phyloP scores from a whole-genome alignment of 92 coral and sea anemone genomes.

The Zoanthus sociatus region DNA sequence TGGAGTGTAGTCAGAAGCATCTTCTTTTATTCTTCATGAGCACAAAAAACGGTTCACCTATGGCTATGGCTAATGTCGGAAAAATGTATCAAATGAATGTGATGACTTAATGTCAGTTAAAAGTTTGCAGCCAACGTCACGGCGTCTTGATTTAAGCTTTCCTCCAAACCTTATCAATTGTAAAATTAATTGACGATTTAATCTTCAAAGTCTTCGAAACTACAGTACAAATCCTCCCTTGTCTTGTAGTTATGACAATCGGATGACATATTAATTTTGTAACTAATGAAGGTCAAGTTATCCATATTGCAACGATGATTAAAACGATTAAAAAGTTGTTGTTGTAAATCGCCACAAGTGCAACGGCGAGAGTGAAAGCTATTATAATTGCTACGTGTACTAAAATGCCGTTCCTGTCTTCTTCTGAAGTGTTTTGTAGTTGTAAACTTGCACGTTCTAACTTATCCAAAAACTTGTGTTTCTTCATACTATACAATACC shows the following conservation, averaged over 20 bases:
- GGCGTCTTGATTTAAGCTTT: no score
- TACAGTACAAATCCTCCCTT: not conserved
- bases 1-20: not conserved
- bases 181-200: not conserved
- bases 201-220: not conserved
- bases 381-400: constrained; percentile 75
- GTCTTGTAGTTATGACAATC: not conserved
- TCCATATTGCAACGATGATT: constrained; percentile 86
- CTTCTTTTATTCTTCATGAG: not conserved
- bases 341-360: constrained; percentile 73
- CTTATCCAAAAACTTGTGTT: constrained; percentile 2
- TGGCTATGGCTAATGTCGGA: no score
- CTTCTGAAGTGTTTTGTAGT: constrained; percentile 46
- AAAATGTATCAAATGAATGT: no score
- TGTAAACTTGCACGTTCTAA: constrained; percentile 67
- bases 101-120: no score
- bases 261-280: not conserved
- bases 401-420: constrained; percentile 58
- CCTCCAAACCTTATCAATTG: not conserved
- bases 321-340: constrained; percentile 81
- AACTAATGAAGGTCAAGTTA: constrained; percentile 41
- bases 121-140: no score
- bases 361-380: constrained; percentile 77
- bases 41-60: not conserved
- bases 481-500: not conserved